Conservation (phyloP, 2,888 invertebrate genomes). For the Apodemia mormo region DNA sequence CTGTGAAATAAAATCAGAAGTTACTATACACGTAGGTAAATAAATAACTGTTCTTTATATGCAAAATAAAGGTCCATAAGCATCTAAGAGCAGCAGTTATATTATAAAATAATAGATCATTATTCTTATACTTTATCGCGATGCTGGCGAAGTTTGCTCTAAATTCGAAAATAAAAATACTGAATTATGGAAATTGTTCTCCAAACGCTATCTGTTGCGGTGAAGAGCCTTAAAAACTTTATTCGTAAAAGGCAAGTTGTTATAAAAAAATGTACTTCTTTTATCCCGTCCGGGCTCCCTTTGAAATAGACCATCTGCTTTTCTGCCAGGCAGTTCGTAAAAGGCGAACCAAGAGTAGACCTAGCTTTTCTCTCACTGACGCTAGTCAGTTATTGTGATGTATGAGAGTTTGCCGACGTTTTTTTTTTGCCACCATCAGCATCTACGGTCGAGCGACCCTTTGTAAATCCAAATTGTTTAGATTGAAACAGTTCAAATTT, state of each 20-base stretch:
- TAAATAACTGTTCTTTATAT: background rate
- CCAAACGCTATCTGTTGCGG: slow-evolving; percentile 42
- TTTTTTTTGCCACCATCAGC: too few relatives aligned
- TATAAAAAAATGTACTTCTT: background rate
- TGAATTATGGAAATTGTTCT: slow-evolving; percentile 46
- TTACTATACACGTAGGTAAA: background rate
- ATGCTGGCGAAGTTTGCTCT: slow-evolving; percentile 35
- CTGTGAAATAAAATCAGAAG: background rate
- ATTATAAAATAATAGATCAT: slow-evolving; percentile 40
- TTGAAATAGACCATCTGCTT: too few relatives aligned
- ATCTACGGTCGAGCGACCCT: too few relatives aligned
- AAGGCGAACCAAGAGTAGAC: too few relatives aligned
- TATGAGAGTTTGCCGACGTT: too few relatives aligned
- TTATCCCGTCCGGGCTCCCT: too few relatives aligned
- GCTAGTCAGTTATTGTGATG: too few relatives aligned
- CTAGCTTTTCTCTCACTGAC: too few relatives aligned
- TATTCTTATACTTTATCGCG: slow-evolving; percentile 48
- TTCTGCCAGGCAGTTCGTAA: too few relatives aligned
- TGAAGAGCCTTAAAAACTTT: background rate
- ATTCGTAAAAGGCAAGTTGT: background rate
- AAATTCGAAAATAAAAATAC: slow-evolving; percentile 45
- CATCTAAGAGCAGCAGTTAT: slow-evolving; percentile 1
- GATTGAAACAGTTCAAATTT: too few relatives aligned
- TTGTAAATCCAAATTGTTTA: too few relatives aligned
- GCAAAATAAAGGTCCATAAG: background rate